A percentile compares a stretch with the other conserved stretches of the same genome.
Evolutionary conservation across 2,797 vertebrate species (phyloP).

Genomic region (Clamator glandarius): DNA sequence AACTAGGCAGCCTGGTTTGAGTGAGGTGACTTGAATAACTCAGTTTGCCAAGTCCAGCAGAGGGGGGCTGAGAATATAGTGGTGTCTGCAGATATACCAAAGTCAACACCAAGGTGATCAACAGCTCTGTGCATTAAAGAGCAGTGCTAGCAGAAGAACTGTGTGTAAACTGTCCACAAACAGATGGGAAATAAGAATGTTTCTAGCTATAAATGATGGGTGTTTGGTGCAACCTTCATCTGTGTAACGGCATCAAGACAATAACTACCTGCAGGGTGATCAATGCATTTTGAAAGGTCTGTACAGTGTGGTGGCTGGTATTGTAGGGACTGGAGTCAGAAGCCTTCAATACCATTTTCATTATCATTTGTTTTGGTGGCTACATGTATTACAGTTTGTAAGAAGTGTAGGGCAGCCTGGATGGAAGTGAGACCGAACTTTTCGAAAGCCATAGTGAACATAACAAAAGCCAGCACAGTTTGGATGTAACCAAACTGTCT

Average conservation of each 20-base stretch:
- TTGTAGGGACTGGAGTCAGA: accelerated
- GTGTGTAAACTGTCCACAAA: not conserved
- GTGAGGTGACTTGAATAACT: not conserved
- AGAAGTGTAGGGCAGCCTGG: not conserved
- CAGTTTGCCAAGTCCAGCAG: not conserved
- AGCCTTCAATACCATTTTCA: not conserved
- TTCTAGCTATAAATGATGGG: not conserved
- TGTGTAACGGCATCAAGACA: not conserved
- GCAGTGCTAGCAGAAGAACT: not conserved
- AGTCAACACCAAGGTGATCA: not conserved
- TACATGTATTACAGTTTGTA: not conserved
- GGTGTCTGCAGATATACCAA: not conserved
- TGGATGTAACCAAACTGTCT: not conserved
- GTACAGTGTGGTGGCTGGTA: not conserved
- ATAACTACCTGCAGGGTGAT: not conserved
- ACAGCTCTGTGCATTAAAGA: not conserved
- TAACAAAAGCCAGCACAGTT: not conserved
- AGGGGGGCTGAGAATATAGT: not conserved
- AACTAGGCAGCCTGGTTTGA: not conserved
- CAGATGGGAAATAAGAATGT: not conserved
- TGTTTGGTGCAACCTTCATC: not conserved
- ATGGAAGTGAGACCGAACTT: not conserved
- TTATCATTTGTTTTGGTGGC: not conserved
- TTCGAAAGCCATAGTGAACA: not conserved
- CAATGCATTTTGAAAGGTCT: not conserved